phyloP scores from a whole-genome alignment of 53 echinoderm and acorn worm genomes.

The Crossaster papposus region DNA sequence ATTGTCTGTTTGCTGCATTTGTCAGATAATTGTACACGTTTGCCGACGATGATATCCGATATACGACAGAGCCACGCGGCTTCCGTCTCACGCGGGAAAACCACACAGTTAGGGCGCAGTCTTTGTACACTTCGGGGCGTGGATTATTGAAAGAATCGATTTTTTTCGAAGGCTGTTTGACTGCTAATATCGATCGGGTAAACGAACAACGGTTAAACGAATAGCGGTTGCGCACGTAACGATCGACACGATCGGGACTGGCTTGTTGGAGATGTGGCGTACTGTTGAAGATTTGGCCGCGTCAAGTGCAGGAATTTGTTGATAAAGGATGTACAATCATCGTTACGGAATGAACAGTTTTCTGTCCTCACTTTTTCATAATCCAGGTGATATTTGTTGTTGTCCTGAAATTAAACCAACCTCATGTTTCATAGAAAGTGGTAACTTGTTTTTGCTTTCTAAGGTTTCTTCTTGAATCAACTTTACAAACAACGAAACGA shows the following conservation, averaged over 20 bases:
- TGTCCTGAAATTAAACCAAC: background rate
- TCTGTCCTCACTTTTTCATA: too few relatives aligned
- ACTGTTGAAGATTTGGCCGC: background rate
- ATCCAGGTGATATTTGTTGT: too few relatives aligned
- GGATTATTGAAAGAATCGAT: slow-evolving; percentile 39
- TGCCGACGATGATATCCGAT: background rate
- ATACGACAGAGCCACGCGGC: background rate
- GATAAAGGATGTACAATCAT: background rate
- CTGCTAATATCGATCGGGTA: slow-evolving; percentile 1
- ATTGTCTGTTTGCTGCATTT: background rate
- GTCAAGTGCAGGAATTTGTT: background rate
- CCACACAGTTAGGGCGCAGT: background rate
- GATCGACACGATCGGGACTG: too few relatives aligned
- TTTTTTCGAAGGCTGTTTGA: background rate
- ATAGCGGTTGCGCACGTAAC: background rate
- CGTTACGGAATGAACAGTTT: background rate
- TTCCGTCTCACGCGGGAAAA: background rate
- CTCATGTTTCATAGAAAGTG: background rate
- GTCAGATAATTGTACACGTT: background rate
- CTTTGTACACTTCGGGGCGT: slow-evolving; percentile 1
- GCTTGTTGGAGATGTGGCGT: too few relatives aligned
- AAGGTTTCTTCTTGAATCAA: too few relatives aligned
- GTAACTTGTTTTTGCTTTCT: too few relatives aligned
- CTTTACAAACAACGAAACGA: too few relatives aligned
- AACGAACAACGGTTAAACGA: background rate